Evolutionary conservation across 30 jellyfish, hydroid and myxozoan genomes (phyloP).

Genomic region (Cassiopea xamachana): DNA sequence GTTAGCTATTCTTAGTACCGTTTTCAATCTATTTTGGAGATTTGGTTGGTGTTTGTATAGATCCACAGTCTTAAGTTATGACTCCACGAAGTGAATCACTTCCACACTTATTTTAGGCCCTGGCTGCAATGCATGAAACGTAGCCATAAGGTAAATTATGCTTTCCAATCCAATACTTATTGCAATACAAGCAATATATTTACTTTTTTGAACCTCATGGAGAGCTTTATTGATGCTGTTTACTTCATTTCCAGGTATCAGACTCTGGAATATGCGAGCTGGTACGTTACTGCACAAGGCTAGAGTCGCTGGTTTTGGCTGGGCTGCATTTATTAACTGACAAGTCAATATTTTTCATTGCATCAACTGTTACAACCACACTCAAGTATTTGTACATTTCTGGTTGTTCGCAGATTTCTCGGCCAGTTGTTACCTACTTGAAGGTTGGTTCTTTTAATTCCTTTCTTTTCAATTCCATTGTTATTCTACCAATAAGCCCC

Average conservation of each 20-base stretch:
- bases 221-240: background rate
- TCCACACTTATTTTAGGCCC: no score
- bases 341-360: slow-evolving; percentile 57
- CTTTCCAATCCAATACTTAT: no score
- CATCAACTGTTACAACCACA: slow-evolving; percentile 60
- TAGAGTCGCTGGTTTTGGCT: slow-evolving; percentile 56
- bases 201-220: background rate
- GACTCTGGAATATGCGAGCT: slow-evolving; percentile 79
- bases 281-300: slow-evolving; percentile 44
- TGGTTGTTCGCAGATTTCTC: slow-evolving; percentile 77
- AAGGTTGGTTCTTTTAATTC: slow-evolving; percentile 20
- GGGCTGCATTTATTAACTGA: slow-evolving; percentile 72
- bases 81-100: no score
- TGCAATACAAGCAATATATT: no score
- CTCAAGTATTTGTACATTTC: slow-evolving; percentile 60
- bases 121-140: no score
- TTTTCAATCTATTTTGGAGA: no score
- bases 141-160: no score
- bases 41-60: no score
- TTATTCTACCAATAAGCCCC: background rate
- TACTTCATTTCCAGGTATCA: slow-evolving; percentile 42
- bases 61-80: no score
- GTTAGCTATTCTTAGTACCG: no score
- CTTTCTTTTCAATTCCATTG: background rate
- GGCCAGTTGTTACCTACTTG: slow-evolving; percentile 65